Evolutionary conservation across 1,140 invertebrate genomes (phyloP).

Genomic region (Platorchestia sp.): DNA sequence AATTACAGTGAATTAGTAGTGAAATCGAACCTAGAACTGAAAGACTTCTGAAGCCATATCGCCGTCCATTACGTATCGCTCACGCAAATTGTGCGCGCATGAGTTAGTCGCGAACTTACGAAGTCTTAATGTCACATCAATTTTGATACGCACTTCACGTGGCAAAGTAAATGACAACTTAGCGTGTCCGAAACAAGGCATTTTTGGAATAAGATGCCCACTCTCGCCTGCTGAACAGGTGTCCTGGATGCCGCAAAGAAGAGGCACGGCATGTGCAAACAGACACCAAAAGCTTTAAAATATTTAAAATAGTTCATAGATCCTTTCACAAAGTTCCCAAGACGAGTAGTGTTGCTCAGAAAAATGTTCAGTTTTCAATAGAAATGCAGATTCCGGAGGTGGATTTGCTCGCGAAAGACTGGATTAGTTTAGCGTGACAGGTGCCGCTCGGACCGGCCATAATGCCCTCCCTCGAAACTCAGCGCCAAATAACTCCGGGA

Average conservation of each 20-base stretch:
- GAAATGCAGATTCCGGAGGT: constrained; percentile 27
- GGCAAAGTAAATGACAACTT: no score
- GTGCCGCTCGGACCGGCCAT: neutral
- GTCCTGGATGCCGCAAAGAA: neutral
- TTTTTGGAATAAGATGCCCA: neutral
- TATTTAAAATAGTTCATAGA: neutral
- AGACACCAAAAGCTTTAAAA: neutral
- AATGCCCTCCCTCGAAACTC: neutral
- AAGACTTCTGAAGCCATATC: no score
- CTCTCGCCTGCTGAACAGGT: neutral
- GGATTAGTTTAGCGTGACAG: constrained; percentile 7
- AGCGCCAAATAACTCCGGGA: neutral
- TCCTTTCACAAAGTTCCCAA: neutral
- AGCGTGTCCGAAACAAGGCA: neutral
- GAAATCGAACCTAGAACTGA: no score
- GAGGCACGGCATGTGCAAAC: neutral
- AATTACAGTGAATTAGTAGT: no score
- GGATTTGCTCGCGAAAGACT: neutral
- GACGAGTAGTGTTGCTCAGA: neutral
- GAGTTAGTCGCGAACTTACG: no score
- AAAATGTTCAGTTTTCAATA: neutral
- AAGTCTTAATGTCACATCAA: no score
- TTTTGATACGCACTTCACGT: no score
- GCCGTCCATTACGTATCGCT: no score
- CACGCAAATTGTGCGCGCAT: no score